Evolutionary conservation across 2,888 invertebrate genomes (phyloP).

Genomic region (Stratiomys singularior): DNA sequence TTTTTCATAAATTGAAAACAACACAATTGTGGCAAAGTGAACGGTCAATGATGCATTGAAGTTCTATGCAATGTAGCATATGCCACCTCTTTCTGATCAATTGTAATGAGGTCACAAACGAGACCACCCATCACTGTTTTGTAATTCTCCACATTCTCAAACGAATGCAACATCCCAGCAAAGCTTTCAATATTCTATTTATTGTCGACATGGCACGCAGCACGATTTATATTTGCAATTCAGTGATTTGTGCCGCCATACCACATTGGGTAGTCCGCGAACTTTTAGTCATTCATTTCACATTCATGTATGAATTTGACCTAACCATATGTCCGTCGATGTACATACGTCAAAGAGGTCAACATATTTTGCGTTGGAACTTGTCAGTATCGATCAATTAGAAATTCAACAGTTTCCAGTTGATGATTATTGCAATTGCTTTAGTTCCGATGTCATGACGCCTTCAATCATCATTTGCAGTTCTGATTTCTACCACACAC

Average conservation of each 20-base stretch:
- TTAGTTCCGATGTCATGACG: constrained; percentile 40
- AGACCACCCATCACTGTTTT: no score
- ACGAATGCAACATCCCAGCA: no score
- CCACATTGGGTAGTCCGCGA: neutral
- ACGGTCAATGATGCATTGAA: no score
- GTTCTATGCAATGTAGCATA: no score
- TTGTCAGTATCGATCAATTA: constrained; percentile 18
- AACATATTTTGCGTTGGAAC: constrained; percentile 19
- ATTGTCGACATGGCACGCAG: neutral
- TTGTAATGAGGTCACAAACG: no score
- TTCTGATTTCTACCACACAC: neutral
- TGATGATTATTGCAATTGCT: constrained; percentile 12
- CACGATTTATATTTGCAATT: constrained; percentile 15
- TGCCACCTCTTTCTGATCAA: no score
- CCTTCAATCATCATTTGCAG: constrained; percentile 31
- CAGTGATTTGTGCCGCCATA: no score
- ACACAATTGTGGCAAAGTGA: no score
- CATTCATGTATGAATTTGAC: neutral
- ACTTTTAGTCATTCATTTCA: neutral
- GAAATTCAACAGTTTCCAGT: constrained; percentile 20
- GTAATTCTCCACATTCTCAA: no score
- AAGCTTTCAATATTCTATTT: neutral
- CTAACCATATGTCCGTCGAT: neutral
- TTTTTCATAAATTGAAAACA: no score
- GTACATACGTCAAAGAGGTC: constrained; percentile 18